These are phyloP conservation scores for Sphenodon punctatus DNA, from an alignment of 2,797 vertebrate species.

Conservation along the genomic window DNA sequence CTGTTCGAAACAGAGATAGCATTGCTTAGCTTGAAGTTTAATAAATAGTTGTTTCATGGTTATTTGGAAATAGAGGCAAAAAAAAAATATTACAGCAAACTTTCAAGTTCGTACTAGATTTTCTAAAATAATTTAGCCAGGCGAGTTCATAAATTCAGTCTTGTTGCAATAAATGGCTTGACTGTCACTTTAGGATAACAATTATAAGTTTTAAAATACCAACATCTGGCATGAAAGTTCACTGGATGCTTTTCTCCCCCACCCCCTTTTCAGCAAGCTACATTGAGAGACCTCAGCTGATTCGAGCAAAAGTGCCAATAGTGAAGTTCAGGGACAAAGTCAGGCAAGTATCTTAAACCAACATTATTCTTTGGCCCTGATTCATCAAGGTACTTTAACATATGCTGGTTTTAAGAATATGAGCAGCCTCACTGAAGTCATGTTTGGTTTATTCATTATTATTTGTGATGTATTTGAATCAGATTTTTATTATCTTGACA, in stretches of 20 bases:
- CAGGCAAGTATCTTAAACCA: slow-evolving; percentile 80
- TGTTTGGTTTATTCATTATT: neutral
- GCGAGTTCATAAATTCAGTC: too few species aligned
- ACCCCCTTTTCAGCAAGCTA: slow-evolving; percentile 69
- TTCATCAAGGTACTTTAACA: rapidly evolving
- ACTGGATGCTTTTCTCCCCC: neutral
- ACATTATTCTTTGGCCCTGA: neutral
- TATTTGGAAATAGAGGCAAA: too few species aligned
- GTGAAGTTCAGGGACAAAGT: slow-evolving; percentile 94
- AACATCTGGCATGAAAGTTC: neutral
- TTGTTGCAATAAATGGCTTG: neutral
- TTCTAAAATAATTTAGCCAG: too few species aligned
- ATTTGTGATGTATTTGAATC: neutral
- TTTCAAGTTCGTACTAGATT: too few species aligned
- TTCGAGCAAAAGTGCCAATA: slow-evolving; percentile 97
- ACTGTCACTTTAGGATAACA: neutral
- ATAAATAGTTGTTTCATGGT: too few species aligned
- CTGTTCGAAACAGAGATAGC: too few species aligned
- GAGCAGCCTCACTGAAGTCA: neutral
- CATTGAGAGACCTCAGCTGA: slow-evolving; percentile 89
- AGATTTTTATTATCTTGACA: neutral
- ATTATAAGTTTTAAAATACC: neutral
- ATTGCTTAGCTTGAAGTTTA: too few species aligned
- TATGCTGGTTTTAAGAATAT: neutral
- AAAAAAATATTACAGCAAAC: too few species aligned